Percentiles rank a stretch among this genome's conserved stretches.
Evolutionary conservation across 2,113 vertebrate species (phyloP).

Genomic region (Ellobius talpinus): DNA sequence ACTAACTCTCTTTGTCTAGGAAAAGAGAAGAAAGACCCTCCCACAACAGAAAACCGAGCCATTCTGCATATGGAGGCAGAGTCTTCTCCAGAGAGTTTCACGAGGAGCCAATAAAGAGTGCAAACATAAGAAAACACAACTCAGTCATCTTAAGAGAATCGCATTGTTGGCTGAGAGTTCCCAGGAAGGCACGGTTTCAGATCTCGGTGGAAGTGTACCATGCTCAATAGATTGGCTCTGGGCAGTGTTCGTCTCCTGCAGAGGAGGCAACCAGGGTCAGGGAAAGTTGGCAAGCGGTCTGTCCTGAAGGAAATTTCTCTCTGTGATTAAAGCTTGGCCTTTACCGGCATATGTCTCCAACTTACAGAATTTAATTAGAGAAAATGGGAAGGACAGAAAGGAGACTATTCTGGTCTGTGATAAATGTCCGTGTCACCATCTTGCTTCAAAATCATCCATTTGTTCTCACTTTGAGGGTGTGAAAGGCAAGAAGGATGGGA

Average conservation of each 20-base stretch:
- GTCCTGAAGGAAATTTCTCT: slow-evolving; percentile 32
- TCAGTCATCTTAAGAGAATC: neutral
- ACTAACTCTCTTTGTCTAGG: neutral
- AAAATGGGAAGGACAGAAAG: neutral
- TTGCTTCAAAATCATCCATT: neutral
- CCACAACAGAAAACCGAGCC: neutral
- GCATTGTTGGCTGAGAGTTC: neutral
- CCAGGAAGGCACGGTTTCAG: neutral
- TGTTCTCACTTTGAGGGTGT: neutral
- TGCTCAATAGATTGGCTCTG: neutral
- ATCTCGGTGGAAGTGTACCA: neutral
- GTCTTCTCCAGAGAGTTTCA: neutral
- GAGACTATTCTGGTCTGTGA: neutral
- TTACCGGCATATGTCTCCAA: neutral
- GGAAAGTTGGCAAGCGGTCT: neutral
- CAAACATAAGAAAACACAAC: neutral
- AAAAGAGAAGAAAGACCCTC: neutral
- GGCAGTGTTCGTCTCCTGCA: neutral
- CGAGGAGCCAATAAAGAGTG: neutral
- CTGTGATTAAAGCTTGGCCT: slow-evolving; percentile 20
- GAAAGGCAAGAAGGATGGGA: neutral
- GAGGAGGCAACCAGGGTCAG: neutral
- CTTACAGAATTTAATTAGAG: slow-evolving; percentile 41
- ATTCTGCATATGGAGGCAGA: neutral
- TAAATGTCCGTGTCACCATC: neutral